Percentiles rank a stretch among this genome's conserved stretches.
Evolutionary conservation across 2,888 invertebrate genomes (phyloP).

Genomic region (Ophion ellenae): DNA sequence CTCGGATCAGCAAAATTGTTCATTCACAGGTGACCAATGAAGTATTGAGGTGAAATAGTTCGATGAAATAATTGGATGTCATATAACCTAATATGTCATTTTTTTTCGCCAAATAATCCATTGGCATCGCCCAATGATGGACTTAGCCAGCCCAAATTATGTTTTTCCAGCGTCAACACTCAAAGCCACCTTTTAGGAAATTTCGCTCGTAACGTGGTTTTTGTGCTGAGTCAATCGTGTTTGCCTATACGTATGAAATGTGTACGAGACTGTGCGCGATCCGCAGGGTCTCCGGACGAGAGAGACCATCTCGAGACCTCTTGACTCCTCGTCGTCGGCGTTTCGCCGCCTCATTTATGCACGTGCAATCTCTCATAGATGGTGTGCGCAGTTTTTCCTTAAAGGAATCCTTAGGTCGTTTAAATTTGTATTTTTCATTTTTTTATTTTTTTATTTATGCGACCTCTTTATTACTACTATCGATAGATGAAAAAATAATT

Average conservation of each 20-base stretch:
- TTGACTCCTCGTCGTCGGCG: background rate
- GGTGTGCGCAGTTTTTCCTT: background rate
- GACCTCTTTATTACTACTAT: too few species aligned
- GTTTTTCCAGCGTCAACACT: background rate
- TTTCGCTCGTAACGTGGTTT: conserved; percentile 54
- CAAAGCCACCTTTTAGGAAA: background rate
- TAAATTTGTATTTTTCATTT: background rate
- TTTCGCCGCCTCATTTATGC: background rate
- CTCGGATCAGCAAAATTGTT: too few species aligned
- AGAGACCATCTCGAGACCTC: background rate
- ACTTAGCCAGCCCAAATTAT: too few species aligned
- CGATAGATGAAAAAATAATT: background rate
- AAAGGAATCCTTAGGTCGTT: background rate
- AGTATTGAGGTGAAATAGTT: background rate
- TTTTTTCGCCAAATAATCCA: background rate
- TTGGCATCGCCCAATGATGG: too few species aligned
- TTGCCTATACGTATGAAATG: conserved; percentile 64
- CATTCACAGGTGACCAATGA: too few species aligned
- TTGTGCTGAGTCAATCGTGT: conserved; percentile 71
- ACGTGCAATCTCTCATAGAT: background rate
- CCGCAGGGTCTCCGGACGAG: background rate
- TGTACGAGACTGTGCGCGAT: background rate
- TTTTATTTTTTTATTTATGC: background rate
- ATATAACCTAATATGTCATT: background rate
- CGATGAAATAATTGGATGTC: background rate